phyloP scores from a whole-genome alignment of 2,888 invertebrate species.

The Pterostichus madidus region DNA sequence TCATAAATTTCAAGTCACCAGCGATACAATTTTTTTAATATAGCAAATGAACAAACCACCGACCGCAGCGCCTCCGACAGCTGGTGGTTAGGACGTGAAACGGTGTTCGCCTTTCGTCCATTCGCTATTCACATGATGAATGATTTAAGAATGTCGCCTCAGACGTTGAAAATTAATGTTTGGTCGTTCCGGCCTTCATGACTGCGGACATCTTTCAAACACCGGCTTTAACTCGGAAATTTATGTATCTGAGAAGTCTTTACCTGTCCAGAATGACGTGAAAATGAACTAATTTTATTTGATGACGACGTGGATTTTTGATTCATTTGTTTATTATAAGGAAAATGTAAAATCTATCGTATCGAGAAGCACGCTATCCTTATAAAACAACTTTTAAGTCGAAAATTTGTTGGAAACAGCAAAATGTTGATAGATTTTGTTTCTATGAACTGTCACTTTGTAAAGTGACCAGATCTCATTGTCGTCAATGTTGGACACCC shows the following conservation, averaged over 20 bases:
- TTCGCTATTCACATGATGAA: conserved; percentile 46
- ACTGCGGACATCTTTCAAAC: conserved; percentile 37
- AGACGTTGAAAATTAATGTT: conserved; percentile 55
- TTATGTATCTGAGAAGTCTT: conserved; percentile 16
- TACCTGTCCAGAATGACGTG: not conserved
- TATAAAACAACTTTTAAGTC: not conserved
- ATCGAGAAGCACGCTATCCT: not conserved
- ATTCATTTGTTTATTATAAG: not conserved
- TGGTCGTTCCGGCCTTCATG: conserved; percentile 6
- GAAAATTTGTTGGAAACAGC: too few species aligned
- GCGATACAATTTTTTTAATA: conserved; percentile 41
- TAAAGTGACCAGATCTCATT: too few species aligned
- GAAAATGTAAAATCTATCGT: not conserved
- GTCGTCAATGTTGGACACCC: too few species aligned
- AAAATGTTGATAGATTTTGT: too few species aligned
- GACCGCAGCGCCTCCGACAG: not conserved
- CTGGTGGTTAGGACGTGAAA: not conserved
- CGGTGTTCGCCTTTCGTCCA: not conserved
- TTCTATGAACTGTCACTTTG: too few species aligned
- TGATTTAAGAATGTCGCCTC: conserved; percentile 39
- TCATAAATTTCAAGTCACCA: conserved; percentile 21
- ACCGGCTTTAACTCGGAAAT: not conserved
- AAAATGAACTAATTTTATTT: conserved; percentile 12
- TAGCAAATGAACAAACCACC: conserved; percentile 12
- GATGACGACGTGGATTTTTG: conserved; percentile 2